Conservation (phyloP, 2,113 vertebrate genomes). For the Macquaria ambigua region DNA sequence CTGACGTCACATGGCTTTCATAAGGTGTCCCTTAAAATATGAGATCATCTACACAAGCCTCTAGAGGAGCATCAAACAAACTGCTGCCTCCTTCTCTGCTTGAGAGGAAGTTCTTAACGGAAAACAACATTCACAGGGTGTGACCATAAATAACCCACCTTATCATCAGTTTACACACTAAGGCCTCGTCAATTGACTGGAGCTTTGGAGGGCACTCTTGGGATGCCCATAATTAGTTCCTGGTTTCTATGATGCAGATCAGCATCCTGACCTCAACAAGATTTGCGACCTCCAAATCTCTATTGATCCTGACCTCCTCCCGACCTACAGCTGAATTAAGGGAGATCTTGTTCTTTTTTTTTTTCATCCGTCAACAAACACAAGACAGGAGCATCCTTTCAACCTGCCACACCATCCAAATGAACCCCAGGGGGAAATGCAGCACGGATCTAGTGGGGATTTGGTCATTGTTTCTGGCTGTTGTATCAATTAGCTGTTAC, state of each 20-base stretch:
- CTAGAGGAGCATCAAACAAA: slow-evolving; percentile 59
- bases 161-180: slow-evolving; percentile 76
- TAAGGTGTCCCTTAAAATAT: slow-evolving; percentile 45
- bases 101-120: slow-evolving; percentile 63
- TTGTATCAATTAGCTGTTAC: slow-evolving; percentile 69
- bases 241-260: slow-evolving; percentile 68
- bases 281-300: slow-evolving; percentile 52
- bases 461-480: slow-evolving; percentile 61
- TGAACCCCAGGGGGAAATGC: slow-evolving; percentile 33
- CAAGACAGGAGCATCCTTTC: slow-evolving; percentile 45
- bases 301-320: slow-evolving; percentile 31
- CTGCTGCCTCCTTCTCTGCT: slow-evolving; percentile 31
- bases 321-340: slow-evolving; percentile 35
- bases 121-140: slow-evolving; percentile 71
- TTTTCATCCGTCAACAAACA: slow-evolving; percentile 33
- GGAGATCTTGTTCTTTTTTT: background rate
- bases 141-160: slow-evolving; percentile 74
- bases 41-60: slow-evolving; percentile 38
- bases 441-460: slow-evolving; percentile 44
- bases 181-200: slow-evolving; percentile 71
- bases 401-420: slow-evolving; percentile 43
- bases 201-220: slow-evolving; percentile 66
- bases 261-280: slow-evolving; percentile 56
- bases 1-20: slow-evolving; percentile 21
- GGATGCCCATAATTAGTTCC: slow-evolving; percentile 74